Conservation (phyloP, 2,888 invertebrate genomes). For the Nesidiocoris tenuis region DNA sequence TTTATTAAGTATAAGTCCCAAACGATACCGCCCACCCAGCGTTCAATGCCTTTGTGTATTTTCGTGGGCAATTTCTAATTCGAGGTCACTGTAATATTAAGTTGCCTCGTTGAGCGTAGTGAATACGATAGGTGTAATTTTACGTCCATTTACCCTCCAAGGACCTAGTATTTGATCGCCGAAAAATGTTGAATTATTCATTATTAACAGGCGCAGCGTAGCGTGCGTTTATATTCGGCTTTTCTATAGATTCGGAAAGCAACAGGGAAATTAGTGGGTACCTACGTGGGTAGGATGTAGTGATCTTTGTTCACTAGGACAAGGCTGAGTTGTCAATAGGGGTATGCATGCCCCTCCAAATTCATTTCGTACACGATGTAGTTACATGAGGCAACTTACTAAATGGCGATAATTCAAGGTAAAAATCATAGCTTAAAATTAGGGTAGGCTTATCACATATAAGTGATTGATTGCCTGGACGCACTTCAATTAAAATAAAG, state of each 20-base stretch:
- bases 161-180: background rate
- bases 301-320: background rate
- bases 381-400: too few relatives aligned
- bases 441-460: too few relatives aligned
- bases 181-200: background rate
- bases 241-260: background rate
- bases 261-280: background rate
- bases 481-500: too few relatives aligned
- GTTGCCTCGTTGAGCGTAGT: background rate
- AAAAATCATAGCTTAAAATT: too few relatives aligned
- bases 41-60: background rate
- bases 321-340: background rate
- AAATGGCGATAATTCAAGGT: too few relatives aligned
- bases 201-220: background rate
- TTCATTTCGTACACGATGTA: too few relatives aligned
- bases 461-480: too few relatives aligned
- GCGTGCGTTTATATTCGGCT: background rate
- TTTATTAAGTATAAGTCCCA: too few relatives aligned
- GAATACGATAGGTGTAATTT: background rate
- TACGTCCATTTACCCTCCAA: background rate
- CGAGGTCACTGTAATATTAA: background rate
- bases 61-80: background rate
- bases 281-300: background rate
- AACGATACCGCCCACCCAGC: background rate
- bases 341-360: too few relatives aligned